Conservation (phyloP, 1,140 invertebrate genomes). For the Nixonia krombeini region DNA sequence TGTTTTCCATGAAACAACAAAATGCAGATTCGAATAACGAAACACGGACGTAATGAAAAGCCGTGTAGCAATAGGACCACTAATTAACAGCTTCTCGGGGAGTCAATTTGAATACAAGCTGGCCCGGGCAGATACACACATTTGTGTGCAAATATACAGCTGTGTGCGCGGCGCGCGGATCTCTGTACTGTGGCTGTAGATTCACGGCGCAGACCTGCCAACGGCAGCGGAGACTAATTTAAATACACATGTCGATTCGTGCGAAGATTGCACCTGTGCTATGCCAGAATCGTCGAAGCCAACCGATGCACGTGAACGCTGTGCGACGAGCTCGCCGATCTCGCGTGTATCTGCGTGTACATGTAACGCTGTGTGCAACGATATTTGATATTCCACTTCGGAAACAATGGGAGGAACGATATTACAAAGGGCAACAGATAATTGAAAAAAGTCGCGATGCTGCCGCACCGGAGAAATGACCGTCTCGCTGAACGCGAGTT, state of each 20-base stretch:
- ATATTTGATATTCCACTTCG: conserved; percentile 12
- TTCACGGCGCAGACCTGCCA: conserved; percentile 47
- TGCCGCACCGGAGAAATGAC: no score
- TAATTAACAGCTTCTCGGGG: conserved; percentile 65
- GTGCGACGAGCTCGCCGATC: conserved; percentile 11
- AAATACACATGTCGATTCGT: conserved; percentile 71
- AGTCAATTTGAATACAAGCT: conserved; percentile 66
- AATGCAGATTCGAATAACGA: conserved; percentile 47
- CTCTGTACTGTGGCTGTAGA: conserved; percentile 33
- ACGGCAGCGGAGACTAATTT: conserved; percentile 68
- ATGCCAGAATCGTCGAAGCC: conserved; percentile 37
- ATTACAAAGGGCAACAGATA: no score
- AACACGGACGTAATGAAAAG: conserved; percentile 56
- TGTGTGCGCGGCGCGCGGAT: conserved; percentile 6
- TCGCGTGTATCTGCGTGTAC: conserved; percentile 9
- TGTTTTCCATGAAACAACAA: no score
- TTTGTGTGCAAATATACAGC: conserved; percentile 11
- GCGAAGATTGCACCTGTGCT: conserved; percentile 66
- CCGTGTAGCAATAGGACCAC: conserved; percentile 56
- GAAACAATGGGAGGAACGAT: no score
- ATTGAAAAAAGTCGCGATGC: no score
- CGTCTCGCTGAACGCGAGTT: no score
- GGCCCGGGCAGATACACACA: conserved; percentile 35
- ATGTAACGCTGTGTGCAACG: conserved; percentile 7
- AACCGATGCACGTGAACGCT: conserved; percentile 31